Evolutionary conservation across 2,888 invertebrate genomes (phyloP), one percentile per base, ranked within the genome.

Genomic region (Drosophila incognita): DNA sequence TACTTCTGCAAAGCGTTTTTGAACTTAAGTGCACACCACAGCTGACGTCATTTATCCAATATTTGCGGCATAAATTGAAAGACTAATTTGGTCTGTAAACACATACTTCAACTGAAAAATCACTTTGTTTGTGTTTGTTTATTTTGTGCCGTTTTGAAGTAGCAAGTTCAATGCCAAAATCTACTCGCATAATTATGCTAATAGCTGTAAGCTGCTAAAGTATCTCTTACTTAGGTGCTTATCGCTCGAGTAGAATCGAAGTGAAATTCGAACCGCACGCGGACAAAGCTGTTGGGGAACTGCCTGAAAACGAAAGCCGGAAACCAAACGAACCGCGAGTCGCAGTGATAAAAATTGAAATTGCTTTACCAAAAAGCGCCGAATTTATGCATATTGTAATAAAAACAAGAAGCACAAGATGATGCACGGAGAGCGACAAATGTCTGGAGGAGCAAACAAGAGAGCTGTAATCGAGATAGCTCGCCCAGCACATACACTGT

Each of bases 11-110:
- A 69, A 69, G 63, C 48, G 72, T 13, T 36, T 59, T 74, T 61
- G 4, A 40, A 46, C 61, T 60, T 46, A 53, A 69, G 63, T 70
- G 62, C 42, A 38, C 38, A 36, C 61, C 63, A 61, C 53, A 62
- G 66, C 76, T 89, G 87, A 84, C 87, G 85, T 87, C 89, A 89
- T 62, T 73, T 53, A 33, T 78, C 74, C 87, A 89, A 89, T 87
- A 79, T 89, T 87, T 87, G 70, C 57, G 40, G 46, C 62, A 70
- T 48, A 74, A 80, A 77, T 87, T 74, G 76, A n/a, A 79, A 88
- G 81, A 77, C 85, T 73, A 79, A 85, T 89, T 87, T 76, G 59
- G 63, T 66, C 64, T 63, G 84, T 75, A 89, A 85, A 85, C 78
- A 87, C 75, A 76, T 72, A 33, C 18, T 69, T 69, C 60, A 77